A percentile compares a stretch with the other conserved stretches of the same genome.
Conservation (phyloP, 2,888 invertebrate species). For the Carterocephalus palaemon region DNA sequence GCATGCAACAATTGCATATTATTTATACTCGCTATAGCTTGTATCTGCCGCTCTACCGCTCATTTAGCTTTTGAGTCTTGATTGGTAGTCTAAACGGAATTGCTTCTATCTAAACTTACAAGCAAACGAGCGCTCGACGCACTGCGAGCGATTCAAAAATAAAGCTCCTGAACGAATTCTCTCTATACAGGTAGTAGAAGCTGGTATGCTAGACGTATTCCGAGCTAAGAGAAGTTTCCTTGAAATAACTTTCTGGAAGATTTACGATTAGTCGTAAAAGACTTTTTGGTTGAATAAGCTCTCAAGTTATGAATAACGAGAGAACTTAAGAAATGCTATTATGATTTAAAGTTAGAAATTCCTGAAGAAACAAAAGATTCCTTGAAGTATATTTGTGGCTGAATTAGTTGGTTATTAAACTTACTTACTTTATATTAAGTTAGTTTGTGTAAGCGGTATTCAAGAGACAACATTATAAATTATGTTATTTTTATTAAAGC, state of each 20-base stretch:
- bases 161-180: conserved; percentile 11
- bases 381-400: background rate
- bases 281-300: conserved; percentile 60
- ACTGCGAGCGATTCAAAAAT: background rate
- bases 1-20: no score
- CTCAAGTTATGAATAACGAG: conserved; percentile 59
- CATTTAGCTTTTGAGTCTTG: no score
- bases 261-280: conserved; percentile 63
- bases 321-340: conserved; percentile 14
- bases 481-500: no score
- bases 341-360: background rate
- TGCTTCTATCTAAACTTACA: no score
- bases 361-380: conserved; percentile 1
- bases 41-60: no score
- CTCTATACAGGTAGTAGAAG: conserved; percentile 13
- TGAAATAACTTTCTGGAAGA: conserved; percentile 47
- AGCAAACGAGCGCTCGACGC: no score
- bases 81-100: no score
- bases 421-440: no score
- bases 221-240: conserved; percentile 30
- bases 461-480: no score
- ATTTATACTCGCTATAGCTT: no score
- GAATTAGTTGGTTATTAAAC: no score
- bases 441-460: no score
- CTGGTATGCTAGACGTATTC: conserved; percentile 21